phyloP scores from a whole-genome alignment of 30 jellyfish, hydroid and myxozoan genomes.

The Hydractinia symbiolongicarpus region DNA sequence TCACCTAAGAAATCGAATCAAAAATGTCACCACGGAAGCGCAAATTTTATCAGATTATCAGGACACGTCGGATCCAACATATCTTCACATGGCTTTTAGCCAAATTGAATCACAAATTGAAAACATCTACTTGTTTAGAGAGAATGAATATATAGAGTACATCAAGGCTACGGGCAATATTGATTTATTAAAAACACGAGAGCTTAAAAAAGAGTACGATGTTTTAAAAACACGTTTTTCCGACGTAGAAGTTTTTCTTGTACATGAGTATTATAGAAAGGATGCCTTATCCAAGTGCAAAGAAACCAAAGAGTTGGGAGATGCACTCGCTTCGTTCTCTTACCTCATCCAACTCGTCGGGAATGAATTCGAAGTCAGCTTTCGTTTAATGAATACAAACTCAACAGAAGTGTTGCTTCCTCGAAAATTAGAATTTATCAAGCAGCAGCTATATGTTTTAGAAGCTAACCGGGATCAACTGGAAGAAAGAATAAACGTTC shows the following conservation, averaged over 20 bases:
- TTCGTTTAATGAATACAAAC: not conserved
- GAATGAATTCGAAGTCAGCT: not conserved
- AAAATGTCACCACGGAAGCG: not conserved
- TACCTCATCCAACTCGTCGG: not conserved
- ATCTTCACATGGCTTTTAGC: not conserved
- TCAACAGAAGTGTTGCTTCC: not conserved
- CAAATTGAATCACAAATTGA: not conserved
- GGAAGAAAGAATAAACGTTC: slow-evolving; percentile 4
- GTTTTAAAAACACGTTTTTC: not conserved
- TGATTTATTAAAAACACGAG: not conserved
- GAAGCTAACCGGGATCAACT: not conserved
- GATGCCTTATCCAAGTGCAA: not conserved
- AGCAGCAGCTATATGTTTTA: not conserved
- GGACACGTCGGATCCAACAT: not conserved
- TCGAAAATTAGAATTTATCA: not conserved
- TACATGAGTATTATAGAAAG: not conserved
- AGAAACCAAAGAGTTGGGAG: not conserved
- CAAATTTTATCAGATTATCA: not conserved
- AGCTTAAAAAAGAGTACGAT: not conserved
- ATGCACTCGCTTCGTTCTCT: not conserved
- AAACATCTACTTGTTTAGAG: not conserved
- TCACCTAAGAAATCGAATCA: not conserved
- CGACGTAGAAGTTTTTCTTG: not conserved
- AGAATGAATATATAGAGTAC: not conserved
- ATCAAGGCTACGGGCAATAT: not conserved